phyloP scores from a whole-genome alignment of 2,113 vertebrate species.

The Alectura lathami region DNA sequence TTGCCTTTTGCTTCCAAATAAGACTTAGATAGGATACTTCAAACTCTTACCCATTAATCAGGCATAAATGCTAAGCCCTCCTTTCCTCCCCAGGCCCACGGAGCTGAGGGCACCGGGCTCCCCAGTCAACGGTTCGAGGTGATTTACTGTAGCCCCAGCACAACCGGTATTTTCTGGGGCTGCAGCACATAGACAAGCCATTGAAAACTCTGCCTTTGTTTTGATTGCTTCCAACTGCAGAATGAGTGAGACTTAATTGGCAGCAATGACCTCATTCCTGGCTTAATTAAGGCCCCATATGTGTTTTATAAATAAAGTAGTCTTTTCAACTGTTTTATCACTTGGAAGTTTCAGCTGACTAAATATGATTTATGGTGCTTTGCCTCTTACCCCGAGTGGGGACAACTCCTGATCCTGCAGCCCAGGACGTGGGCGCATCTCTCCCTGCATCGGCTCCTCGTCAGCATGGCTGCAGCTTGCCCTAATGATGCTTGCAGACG shows the following conservation, averaged over 20 bases:
- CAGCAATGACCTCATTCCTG: constrained; percentile 52
- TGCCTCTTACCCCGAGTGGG: background rate
- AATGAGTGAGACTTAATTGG: constrained; percentile 42
- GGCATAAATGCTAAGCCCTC: background rate
- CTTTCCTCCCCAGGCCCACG: background rate
- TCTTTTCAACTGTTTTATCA: constrained; percentile 42
- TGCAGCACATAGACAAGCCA: background rate
- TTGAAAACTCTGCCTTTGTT: constrained; percentile 51
- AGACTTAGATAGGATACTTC: background rate
- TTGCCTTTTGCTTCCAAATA: background rate
- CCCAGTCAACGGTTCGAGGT: background rate
- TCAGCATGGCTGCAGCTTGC: constrained; percentile 5
- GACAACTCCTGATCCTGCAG: background rate
- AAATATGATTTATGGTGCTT: constrained; percentile 10
- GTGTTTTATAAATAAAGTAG: constrained; percentile 52
- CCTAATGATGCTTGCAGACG: constrained; percentile 49
- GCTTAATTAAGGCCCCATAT: constrained; percentile 59
- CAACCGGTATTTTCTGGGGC: background rate
- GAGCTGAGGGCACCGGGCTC: background rate
- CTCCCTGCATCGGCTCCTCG: constrained; percentile 53
- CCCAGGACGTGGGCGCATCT: rapidly evolving
- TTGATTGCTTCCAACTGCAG: constrained; percentile 57
- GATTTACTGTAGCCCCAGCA: background rate
- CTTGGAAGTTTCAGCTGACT: constrained; percentile 2
- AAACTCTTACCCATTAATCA: background rate